Evolutionary conservation across 2,113 vertebrate species (phyloP), one percentile per base, ranked within the genome.

Genomic region (Ceyx melanurus): DNA sequence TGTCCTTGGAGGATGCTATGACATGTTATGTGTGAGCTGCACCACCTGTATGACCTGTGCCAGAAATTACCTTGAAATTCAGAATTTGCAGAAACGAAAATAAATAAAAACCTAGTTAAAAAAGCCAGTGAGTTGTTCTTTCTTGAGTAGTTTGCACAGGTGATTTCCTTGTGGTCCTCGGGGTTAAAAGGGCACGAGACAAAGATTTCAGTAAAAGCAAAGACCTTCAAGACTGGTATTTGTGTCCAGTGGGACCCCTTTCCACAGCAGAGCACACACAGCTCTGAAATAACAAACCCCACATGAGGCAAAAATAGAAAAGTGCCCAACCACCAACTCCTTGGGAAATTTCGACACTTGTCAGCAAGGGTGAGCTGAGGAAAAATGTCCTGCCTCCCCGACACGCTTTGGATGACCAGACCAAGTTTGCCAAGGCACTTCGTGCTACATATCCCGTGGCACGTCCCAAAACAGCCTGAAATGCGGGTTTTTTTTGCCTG

Each of bases 1-100:
- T 22, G 76, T 97, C 97, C 97, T 97, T 75, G 76, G 28, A 96
- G 97, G 97, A 96, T 84, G 68, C 62, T 33, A 13, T n/a, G 46
- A 23, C 10, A 6, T 76, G 83, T 88, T 92, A 45, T 10, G 67
- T 74, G 90, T 45, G 7, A 81, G 33, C 89, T 76, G 92, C 96
- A 92, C 37, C 8, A 12, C 37, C 4, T 94, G 43, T 96, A 67
- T 95, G 94, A 93, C 88, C 88, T 84, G 72, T 45, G 89, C 71
- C 86, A 86, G 81, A 91, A 93, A 35, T 48, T 61, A 62, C 10
- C 73, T 15, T 62, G 46, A 50, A 26, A 14, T 9, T 46, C 53
- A 33, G 35, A 82, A 86, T 18, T 3, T 25, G 75, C 62, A 71
- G 54, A 80, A 77, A 61, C 33, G 33, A 53, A 88, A 92, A 89